Conservation (phyloP, 2,113 vertebrate genomes). For the Ammodytes dubius region DNA sequence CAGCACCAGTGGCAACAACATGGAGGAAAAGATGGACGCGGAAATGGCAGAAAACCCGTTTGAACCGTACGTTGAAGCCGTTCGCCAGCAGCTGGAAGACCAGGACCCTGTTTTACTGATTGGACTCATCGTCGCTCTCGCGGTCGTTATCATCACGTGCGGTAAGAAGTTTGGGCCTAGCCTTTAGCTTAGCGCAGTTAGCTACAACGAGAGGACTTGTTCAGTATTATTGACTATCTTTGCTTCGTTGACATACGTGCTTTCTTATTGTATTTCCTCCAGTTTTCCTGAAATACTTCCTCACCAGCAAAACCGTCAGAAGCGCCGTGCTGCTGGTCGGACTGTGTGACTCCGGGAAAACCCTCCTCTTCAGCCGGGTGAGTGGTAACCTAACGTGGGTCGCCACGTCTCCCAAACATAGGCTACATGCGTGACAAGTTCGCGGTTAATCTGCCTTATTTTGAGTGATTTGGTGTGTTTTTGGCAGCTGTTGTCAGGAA, state of each 20-base stretch:
- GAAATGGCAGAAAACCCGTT: constrained; percentile 67
- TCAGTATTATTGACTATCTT: background rate
- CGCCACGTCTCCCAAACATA: constrained; percentile 12
- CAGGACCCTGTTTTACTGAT: constrained; percentile 79
- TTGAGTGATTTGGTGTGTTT: background rate
- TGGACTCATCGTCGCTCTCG: constrained; percentile 79
- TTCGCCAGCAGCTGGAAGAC: constrained; percentile 74
- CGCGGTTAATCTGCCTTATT: too few relatives aligned
- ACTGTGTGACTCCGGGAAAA: constrained; percentile 86
- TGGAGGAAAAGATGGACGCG: constrained; percentile 64
- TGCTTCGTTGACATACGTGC: background rate
- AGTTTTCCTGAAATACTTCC: constrained; percentile 84
- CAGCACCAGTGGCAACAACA: constrained; percentile 46
- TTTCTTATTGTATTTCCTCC: background rate
- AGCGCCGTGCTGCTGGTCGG: constrained; percentile 83
- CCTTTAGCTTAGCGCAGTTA: background rate
- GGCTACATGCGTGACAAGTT: background rate
- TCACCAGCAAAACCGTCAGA: constrained; percentile 79
- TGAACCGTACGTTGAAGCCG: constrained; percentile 68
- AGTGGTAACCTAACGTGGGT: constrained; percentile 14
- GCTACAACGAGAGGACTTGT: background rate
- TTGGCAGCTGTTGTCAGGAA: constrained; percentile 89
- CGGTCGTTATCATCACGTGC: constrained; percentile 79
- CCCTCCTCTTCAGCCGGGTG: constrained; percentile 84
- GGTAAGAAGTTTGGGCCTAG: constrained; percentile 66